Evolutionary conservation across 2,888 invertebrate genomes (phyloP), one percentile per base, ranked within the genome.

Genomic region (Maniola hyperantus): DNA sequence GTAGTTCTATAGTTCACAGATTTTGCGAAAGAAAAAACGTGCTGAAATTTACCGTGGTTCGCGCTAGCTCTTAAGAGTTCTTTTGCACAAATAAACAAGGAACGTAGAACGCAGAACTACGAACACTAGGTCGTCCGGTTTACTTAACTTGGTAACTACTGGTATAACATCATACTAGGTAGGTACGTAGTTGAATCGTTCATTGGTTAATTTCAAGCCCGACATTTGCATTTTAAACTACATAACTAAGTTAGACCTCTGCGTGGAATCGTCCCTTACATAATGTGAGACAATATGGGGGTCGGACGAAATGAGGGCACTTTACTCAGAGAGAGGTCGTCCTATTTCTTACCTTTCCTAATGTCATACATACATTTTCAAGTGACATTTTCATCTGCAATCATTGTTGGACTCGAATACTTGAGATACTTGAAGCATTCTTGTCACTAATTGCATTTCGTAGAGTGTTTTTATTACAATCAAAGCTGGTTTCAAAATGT

Each of bases 251-350:
- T 71, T 71, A 63, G 64, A 65, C 68, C 70, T 71, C 63, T 68
- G 66, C 65, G 66, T 65, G 46, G 65, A 74, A 71, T 65, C 64
- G 66, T 75, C 72, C 71, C 72, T 73, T 74, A 69, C 72, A 76
- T 80, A 79, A 79, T 76, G 76, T 74, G 75, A 75, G 75, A 75
- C 76, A 77, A 73, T 77, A 73, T 78, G 72, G 64, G 67, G 69
- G 67, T 67, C 55, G 62, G 62, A 71, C 71, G 71, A 75, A 79
- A 81, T 76, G 77, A 78, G 74, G 79, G 74, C 73, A 74, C 69
- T 73, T 77, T 71, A 72, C 71, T 71, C 65, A 70, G 72, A 73
- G 71, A 57, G 72, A 57, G 73, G 73, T 70, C 67, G 72, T 64
- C 74, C 63, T 63, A 66, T 65, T 71, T 69, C 74, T 76, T 77